These are phyloP conservation scores for Beroe forskalii DNA, from an alignment of 37 sponge, comb jelly and placozoan species.

Conservation along the genomic window DNA sequence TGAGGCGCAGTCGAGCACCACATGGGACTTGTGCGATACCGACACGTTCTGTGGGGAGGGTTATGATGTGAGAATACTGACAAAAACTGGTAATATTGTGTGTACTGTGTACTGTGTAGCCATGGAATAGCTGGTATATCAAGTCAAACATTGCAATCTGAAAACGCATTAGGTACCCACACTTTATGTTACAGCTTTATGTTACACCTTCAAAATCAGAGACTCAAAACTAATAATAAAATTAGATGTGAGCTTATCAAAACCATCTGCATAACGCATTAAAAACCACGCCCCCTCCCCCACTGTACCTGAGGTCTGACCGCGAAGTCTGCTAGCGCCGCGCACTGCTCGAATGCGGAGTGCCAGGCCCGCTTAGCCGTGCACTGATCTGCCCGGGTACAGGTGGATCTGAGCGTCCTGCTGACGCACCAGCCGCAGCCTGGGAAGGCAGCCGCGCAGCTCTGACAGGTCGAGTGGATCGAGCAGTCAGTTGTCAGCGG, in stretches of 20 bases:
- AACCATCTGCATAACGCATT: too few relatives aligned
- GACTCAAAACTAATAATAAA: too few relatives aligned
- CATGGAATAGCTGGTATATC: too few relatives aligned
- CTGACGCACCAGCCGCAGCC: constrained; percentile 59
- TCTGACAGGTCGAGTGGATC: constrained; percentile 36
- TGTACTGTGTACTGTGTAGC: too few relatives aligned
- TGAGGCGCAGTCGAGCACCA: constrained; percentile 42
- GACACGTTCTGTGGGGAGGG: constrained; percentile 54
- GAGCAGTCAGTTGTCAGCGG: constrained; percentile 50
- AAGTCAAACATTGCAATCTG: too few relatives aligned
- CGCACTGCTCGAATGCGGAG: constrained; percentile 27
- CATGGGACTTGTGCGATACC: constrained; percentile 39
- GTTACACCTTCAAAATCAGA: too few relatives aligned
- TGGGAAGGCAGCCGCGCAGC: constrained; percentile 36
- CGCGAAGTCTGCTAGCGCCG: constrained; percentile 16
- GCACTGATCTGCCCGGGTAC: constrained; percentile 54
- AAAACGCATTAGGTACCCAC: too few relatives aligned
- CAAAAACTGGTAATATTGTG: too few relatives aligned
- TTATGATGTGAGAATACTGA: too few relatives aligned
- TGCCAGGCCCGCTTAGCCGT: not conserved
- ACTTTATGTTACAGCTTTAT: too few relatives aligned
- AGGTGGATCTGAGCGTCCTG: constrained; percentile 15
- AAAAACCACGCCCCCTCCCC: too few relatives aligned
- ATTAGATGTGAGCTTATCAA: too few relatives aligned
- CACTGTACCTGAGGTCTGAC: constrained; percentile 31